Percentiles rank a stretch among this genome's conserved stretches.
Evolutionary conservation across 2,888 invertebrate species (phyloP).

Genomic region (Archaeoteleia sp.): DNA sequence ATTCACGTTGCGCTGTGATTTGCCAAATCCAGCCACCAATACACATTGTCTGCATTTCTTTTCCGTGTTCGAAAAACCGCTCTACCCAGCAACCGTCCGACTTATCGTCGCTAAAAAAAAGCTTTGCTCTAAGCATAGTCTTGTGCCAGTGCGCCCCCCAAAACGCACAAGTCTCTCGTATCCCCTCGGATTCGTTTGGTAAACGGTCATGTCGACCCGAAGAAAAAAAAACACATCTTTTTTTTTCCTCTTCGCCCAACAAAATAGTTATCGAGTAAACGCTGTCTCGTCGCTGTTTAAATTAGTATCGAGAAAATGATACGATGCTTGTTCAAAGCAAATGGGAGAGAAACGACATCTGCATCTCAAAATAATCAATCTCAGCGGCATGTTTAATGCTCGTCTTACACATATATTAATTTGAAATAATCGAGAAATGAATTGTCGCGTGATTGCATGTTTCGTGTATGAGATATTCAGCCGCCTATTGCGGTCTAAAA

Average conservation of each 20-base stretch:
- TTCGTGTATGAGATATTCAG: too few relatives aligned
- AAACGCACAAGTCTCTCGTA: too few relatives aligned
- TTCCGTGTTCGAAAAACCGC: constrained; percentile 45
- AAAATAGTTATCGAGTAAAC: too few relatives aligned
- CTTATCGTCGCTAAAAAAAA: too few relatives aligned
- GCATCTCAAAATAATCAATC: constrained; percentile 10
- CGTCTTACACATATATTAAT: neutral
- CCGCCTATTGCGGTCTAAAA: too few relatives aligned
- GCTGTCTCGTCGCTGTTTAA: too few relatives aligned
- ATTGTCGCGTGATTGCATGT: constrained; percentile 3
- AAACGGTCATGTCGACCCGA: too few relatives aligned
- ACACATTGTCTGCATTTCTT: constrained; percentile 80
- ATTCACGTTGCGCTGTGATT: constrained; percentile 64
- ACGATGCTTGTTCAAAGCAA: constrained; percentile 36
- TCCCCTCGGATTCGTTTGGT: too few relatives aligned
- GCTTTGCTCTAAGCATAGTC: too few relatives aligned
- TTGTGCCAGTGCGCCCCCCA: too few relatives aligned
- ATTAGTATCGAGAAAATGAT: constrained; percentile 27
- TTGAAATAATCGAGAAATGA: constrained; percentile 3
- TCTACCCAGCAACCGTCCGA: constrained; percentile 4
- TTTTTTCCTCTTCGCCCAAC: too few relatives aligned
- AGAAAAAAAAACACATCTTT: too few relatives aligned
- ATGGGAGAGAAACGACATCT: constrained; percentile 6
- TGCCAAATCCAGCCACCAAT: constrained; percentile 77
- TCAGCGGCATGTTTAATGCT: constrained; percentile 1